These are phyloP conservation scores for Podocnemis expansa DNA, from an alignment of 2,113 vertebrate species.

Conservation along the genomic window DNA sequence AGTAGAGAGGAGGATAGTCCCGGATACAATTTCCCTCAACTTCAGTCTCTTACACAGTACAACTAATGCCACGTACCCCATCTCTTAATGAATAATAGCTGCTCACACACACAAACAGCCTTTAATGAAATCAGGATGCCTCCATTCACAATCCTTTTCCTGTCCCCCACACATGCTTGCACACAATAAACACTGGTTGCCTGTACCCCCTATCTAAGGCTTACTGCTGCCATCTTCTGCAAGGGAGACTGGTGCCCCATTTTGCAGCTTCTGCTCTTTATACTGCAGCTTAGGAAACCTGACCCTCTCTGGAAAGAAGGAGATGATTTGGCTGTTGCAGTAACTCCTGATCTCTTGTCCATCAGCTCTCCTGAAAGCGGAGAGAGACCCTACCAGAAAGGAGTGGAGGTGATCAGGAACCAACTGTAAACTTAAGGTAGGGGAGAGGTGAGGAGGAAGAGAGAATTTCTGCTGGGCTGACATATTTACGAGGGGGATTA, in stretches of 20 bases:
- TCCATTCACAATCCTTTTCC: not conserved
- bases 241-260: not conserved
- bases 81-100: not conserved
- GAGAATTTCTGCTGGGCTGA: not conserved
- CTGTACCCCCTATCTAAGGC: not conserved
- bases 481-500: not conserved
- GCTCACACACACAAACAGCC: not conserved
- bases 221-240: too few relatives aligned
- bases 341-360: not conserved
- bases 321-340: not conserved
- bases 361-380: not conserved
- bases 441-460: not conserved
- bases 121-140: not conserved
- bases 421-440: not conserved
- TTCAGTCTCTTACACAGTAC: not conserved
- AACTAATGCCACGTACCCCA: not conserved
- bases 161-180: not conserved
- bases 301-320: not conserved
- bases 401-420: not conserved
- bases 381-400: not conserved
- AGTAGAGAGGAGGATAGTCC: not conserved
- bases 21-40: not conserved
- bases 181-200: not conserved
- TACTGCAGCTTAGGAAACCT: not conserved
- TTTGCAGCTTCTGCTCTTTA: not conserved